Percentiles rank a stretch among this genome's conserved stretches.
Evolutionary conservation across 1,140 invertebrate species (phyloP).

Genomic region (Cylas formicarius): DNA sequence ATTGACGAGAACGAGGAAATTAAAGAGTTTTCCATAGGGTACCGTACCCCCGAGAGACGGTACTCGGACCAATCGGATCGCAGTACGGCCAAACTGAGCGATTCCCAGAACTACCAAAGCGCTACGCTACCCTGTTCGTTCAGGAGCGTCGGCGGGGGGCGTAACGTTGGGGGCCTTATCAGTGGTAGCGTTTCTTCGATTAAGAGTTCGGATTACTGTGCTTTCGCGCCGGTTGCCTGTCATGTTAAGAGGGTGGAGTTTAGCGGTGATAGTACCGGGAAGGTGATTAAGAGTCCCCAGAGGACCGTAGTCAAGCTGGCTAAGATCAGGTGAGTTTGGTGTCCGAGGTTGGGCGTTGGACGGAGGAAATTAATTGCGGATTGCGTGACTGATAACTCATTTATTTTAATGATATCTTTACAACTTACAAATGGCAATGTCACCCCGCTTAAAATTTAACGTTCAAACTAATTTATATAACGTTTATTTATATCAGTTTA

Average conservation of each 20-base stretch:
- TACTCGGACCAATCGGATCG: constrained; percentile 23
- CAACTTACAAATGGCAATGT: constrained; percentile 1
- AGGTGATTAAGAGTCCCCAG: constrained; percentile 34
- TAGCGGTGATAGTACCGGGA: constrained; percentile 22
- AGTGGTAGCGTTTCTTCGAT: constrained; percentile 32
- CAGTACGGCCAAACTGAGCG: neutral
- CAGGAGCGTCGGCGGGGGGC: constrained; percentile 4
- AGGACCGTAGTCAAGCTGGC: constrained; percentile 38
- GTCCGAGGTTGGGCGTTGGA: too few species aligned
- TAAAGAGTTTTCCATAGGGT: constrained; percentile 33
- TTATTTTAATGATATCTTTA: constrained; percentile 1
- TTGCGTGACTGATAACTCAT: neutral
- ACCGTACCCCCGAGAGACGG: constrained; percentile 27
- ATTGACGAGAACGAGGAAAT: constrained; percentile 41
- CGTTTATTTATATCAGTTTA: too few species aligned
- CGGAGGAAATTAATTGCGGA: too few species aligned
- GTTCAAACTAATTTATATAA: too few species aligned
- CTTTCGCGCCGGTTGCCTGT: constrained; percentile 20
- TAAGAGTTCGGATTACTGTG: constrained; percentile 36
- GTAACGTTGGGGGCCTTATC: neutral
- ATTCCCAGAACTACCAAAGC: constrained; percentile 6
- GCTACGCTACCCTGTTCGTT: constrained; percentile 12
- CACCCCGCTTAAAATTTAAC: too few species aligned
- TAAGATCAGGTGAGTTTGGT: constrained; percentile 39
- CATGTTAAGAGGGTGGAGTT: constrained; percentile 24